Conservation (phyloP, 2,113 vertebrate species). For the Mirounga angustirostris region DNA sequence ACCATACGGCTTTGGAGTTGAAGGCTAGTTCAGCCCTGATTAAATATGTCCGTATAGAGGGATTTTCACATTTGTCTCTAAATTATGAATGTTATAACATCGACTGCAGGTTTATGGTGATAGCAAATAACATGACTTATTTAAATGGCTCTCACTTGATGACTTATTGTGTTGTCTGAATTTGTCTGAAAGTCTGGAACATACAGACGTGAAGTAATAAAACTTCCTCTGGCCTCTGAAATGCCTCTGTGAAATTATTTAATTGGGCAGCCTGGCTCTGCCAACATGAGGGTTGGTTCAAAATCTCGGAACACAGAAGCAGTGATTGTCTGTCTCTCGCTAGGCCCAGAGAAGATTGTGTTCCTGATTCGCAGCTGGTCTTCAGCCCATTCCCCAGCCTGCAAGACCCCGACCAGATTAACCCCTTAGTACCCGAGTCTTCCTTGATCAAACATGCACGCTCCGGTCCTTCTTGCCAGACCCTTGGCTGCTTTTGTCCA, state of each 20-base stretch:
- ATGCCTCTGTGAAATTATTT: constrained; percentile 74
- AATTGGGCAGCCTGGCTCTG: constrained; percentile 65
- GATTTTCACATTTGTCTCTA: constrained; percentile 78
- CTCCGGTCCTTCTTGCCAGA: not conserved
- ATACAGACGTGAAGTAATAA: not conserved
- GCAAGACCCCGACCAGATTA: not conserved
- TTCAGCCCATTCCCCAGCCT: not conserved
- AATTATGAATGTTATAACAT: constrained; percentile 79
- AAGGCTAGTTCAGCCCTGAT: constrained; percentile 52
- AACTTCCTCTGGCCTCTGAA: constrained; percentile 71
- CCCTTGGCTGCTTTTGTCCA: not conserved
- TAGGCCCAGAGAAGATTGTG: not conserved
- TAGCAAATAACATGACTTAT: constrained; percentile 80
- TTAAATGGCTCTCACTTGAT: constrained; percentile 80
- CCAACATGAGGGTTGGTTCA: not conserved
- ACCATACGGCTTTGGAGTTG: not conserved
- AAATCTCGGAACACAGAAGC: not conserved
- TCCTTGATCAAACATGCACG: not conserved
- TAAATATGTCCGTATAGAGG: not conserved
- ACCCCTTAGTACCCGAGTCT: not conserved
- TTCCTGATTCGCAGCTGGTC: not conserved
- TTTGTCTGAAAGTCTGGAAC: constrained; percentile 73
- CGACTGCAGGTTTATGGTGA: constrained; percentile 71
- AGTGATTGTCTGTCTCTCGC: not conserved
- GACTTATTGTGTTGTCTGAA: constrained; percentile 73